These are phyloP conservation scores for Onychomys arenicola DNA, from an alignment of 2,797 vertebrate species.

Conservation along the genomic window DNA sequence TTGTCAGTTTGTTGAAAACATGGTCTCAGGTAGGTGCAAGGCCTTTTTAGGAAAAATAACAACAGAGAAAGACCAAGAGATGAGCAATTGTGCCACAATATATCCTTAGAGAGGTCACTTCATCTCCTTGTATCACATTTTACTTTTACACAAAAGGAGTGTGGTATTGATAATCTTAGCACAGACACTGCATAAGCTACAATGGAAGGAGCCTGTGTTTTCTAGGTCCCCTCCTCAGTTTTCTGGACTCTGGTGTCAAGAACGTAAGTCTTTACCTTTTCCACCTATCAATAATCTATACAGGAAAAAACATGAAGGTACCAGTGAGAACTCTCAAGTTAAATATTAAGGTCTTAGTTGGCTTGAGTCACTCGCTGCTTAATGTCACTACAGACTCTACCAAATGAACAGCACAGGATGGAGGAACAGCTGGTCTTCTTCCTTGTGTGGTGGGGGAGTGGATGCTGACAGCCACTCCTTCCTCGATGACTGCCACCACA, in stretches of 20 bases:
- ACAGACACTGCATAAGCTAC: background rate
- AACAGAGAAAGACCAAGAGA: background rate
- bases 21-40: background rate
- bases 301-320: background rate
- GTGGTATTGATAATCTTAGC: background rate
- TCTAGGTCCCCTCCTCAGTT: accelerated
- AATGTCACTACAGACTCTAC: background rate
- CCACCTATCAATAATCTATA: background rate
- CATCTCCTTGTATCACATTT: background rate
- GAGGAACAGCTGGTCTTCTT: background rate
- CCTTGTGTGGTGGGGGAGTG: background rate
- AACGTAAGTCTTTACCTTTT: background rate
- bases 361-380: background rate
- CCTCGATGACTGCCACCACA: background rate
- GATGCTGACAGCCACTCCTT: background rate
- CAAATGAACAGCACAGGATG: background rate
- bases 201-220: background rate
- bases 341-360: slow-evolving; percentile 37
- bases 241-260: background rate
- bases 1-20: background rate
- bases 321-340: background rate
- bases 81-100: background rate
- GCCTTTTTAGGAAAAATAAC: background rate
- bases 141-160: background rate
- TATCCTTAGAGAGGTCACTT: background rate